Conservation (phyloP, 2,797 vertebrate genomes). For the Mycteria americana region DNA sequence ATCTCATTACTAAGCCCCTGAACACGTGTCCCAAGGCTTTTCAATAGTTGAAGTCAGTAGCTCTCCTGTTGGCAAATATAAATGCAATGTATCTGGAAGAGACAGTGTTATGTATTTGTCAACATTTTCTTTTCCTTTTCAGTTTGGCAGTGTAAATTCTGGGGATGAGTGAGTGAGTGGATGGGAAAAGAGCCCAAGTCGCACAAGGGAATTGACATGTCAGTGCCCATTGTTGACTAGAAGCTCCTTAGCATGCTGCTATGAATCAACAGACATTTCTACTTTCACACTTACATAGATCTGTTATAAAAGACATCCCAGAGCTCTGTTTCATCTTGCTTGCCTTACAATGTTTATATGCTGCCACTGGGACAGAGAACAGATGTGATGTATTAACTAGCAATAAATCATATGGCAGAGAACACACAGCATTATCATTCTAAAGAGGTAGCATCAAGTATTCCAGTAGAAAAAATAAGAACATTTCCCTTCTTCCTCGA, state of each 20-base stretch:
- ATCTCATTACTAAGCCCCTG: background rate
- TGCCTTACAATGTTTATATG: constrained; percentile 62
- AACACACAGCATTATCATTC: constrained; percentile 41
- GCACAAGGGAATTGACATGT: constrained; percentile 41
- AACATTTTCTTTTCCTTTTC: constrained; percentile 25
- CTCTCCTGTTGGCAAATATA: background rate
- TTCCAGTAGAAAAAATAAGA: background rate
- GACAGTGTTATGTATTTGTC: constrained; percentile 14
- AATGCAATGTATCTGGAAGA: background rate
- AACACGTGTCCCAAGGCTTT: background rate
- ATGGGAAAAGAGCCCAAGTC: constrained; percentile 19
- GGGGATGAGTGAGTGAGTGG: background rate
- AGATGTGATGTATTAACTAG: constrained; percentile 68
- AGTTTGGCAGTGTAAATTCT: constrained; percentile 30
- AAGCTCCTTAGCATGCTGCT: constrained; percentile 46
- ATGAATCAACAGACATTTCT: constrained; percentile 54
- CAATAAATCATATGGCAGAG: constrained; percentile 55
- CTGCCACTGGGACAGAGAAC: constrained; percentile 61
- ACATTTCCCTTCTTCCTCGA: background rate
- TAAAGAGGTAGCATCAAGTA: constrained; percentile 2
- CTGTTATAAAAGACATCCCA: constrained; percentile 52
- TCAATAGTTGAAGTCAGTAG: background rate
- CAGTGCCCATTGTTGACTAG: constrained; percentile 58
- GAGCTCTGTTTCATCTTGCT: constrained; percentile 59
- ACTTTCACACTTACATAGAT: constrained; percentile 54